Percentiles rank a stretch among this genome's conserved stretches.
These are phyloP conservation scores for Cynocephalus volans DNA, from an alignment of 2,113 vertebrate genomes.

Conservation along the genomic window DNA sequence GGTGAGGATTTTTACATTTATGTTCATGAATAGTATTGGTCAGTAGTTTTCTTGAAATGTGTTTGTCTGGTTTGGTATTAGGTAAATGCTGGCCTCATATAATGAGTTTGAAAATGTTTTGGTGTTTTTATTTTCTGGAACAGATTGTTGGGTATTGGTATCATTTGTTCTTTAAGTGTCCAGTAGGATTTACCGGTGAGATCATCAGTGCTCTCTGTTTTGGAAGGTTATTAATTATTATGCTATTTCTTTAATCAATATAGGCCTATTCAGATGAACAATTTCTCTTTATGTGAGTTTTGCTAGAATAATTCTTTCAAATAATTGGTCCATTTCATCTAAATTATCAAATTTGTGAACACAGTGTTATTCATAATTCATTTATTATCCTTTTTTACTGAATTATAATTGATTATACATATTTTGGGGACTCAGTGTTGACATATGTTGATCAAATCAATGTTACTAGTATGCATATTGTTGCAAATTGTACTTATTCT, in stretches of 20 bases:
- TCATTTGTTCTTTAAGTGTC: not conserved
- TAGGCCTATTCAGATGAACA: not conserved
- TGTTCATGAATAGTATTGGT: not conserved
- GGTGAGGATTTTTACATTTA: not conserved
- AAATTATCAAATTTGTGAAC: not conserved
- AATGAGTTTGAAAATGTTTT: not conserved
- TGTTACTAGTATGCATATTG: too few relatives aligned
- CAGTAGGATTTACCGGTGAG: not conserved
- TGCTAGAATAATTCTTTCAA: not conserved
- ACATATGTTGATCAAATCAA: too few relatives aligned
- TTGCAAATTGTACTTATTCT: too few relatives aligned
- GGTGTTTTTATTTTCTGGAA: not conserved
- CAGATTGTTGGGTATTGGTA: not conserved
- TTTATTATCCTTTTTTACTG: not conserved
- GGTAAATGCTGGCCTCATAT: not conserved
- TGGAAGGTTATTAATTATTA: not conserved
- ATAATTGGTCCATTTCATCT: not conserved
- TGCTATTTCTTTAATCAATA: not conserved
- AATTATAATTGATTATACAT: too few relatives aligned
- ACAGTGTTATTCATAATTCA: not conserved
- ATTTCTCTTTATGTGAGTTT: not conserved
- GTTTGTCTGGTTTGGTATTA: not conserved
- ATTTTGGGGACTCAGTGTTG: too few relatives aligned
- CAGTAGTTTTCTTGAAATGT: not conserved
- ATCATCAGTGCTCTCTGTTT: not conserved